phyloP scores from a whole-genome alignment of 2,888 invertebrate genomes.

The Troides oblongomaculatus region DNA sequence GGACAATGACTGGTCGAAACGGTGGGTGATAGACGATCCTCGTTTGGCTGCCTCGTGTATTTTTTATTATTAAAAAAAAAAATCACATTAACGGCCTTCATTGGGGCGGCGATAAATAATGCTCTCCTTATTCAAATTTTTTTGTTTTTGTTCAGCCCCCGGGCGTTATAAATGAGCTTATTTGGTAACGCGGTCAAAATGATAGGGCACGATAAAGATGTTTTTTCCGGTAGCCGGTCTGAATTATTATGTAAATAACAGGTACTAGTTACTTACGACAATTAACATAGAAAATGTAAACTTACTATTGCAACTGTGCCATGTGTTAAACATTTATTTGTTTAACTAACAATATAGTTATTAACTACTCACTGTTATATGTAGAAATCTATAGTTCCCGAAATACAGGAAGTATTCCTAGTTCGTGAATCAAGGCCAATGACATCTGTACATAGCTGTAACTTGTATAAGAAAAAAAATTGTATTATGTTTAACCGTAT shows the following conservation, averaged over 20 bases:
- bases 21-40: constrained; percentile 79
- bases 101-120: constrained; percentile 80
- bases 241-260: constrained; percentile 4
- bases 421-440: too few relatives aligned
- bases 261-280: neutral
- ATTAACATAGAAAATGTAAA: neutral
- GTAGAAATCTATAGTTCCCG: too few relatives aligned
- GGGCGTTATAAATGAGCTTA: constrained; percentile 79
- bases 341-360: too few relatives aligned
- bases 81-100: constrained; percentile 80
- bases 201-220: constrained; percentile 74
- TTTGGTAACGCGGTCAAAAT: constrained; percentile 71
- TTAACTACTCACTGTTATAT: too few relatives aligned
- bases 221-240: constrained; percentile 36
- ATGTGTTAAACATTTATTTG: too few relatives aligned
- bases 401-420: too few relatives aligned
- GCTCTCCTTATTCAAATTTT: constrained; percentile 80
- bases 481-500: too few relatives aligned
- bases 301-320: neutral
- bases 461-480: too few relatives aligned
- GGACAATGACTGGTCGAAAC: constrained; percentile 79
- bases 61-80: constrained; percentile 77
- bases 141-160: constrained; percentile 77
- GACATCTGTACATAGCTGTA: too few relatives aligned
- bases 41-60: constrained; percentile 73